phyloP scores from a whole-genome alignment of 2,113 vertebrate species.

The Ranitomeya variabilis region DNA sequence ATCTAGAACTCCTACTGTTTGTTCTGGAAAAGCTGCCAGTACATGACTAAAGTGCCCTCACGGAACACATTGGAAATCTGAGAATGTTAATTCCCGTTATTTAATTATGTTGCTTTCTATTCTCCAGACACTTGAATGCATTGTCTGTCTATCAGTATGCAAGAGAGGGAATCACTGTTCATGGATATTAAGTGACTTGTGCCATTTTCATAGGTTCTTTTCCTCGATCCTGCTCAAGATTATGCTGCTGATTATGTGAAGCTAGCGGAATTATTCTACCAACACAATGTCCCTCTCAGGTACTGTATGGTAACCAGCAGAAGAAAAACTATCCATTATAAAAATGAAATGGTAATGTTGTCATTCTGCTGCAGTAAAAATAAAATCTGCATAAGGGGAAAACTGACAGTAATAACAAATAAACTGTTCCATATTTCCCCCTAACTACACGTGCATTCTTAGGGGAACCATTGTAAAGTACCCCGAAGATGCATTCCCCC shows the following conservation, averaged over 20 bases:
- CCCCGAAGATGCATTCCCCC: neutral
- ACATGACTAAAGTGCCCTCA: neutral
- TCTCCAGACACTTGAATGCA: conserved; percentile 16
- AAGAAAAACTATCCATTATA: conserved; percentile 17
- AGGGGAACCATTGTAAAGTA: neutral
- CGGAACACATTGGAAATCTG: neutral
- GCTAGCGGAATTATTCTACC: conserved; percentile 85
- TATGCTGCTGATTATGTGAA: conserved; percentile 83
- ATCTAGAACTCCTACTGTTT: neutral
- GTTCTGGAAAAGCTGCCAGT: neutral
- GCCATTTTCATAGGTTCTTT: conserved; percentile 80
- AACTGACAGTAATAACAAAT: neutral
- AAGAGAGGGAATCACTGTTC: conserved; percentile 48
- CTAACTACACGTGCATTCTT: neutral
- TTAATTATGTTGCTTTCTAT: neutral
- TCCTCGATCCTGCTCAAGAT: conserved; percentile 86
- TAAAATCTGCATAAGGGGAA: neutral
- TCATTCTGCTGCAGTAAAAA: neutral
- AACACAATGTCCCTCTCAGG: conserved; percentile 89
- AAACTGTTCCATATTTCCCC: neutral
- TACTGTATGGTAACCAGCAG: conserved; percentile 64
- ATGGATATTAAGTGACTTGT: conserved; percentile 39
- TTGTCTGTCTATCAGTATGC: neutral
- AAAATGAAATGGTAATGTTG: conserved; percentile 9
- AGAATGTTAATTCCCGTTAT: conserved; percentile 7